These are phyloP conservation scores for Orycteropus afer DNA, from an alignment of 2,113 vertebrate species.

Conservation along the genomic window DNA sequence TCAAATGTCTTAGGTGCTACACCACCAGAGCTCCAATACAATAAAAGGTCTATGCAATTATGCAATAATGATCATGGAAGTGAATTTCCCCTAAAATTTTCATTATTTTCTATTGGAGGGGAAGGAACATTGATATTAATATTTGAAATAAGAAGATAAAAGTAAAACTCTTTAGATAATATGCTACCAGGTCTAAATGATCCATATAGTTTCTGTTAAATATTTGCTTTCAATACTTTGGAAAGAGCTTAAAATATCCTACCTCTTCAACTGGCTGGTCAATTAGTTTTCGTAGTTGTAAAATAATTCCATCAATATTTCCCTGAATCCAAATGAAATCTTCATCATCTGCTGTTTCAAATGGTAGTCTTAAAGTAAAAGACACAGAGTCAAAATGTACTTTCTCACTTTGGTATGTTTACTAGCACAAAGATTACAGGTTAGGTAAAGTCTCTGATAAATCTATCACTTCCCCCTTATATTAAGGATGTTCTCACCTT, in stretches of 20 bases:
- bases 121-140: conserved; percentile 10
- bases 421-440: not conserved
- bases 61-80: not conserved
- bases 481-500: not conserved
- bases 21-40: too few relatives aligned
- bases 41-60: not conserved
- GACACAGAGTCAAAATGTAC: not conserved
- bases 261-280: conserved; percentile 87
- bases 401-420: not conserved
- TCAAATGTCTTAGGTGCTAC: too few relatives aligned
- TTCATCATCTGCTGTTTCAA: conserved; percentile 89
- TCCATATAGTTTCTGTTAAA: conserved; percentile 6
- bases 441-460: not conserved
- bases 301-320: conserved; percentile 90
- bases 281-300: conserved; percentile 88
- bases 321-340: conserved; percentile 89
- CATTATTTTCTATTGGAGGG: not conserved
- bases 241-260: not conserved
- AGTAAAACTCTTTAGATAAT: conserved; percentile 9
- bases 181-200: conserved; percentile 20
- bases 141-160: conserved; percentile 10
- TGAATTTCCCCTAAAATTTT: not conserved
- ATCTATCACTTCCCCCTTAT: not conserved
- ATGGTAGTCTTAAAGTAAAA: conserved; percentile 85
- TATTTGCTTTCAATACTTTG: not conserved